A percentile compares a stretch with the other conserved stretches of the same genome.
These are phyloP conservation scores for Agonopterix subpropinquella DNA, from an alignment of 2,888 invertebrate genomes.

Conservation along the genomic window DNA sequence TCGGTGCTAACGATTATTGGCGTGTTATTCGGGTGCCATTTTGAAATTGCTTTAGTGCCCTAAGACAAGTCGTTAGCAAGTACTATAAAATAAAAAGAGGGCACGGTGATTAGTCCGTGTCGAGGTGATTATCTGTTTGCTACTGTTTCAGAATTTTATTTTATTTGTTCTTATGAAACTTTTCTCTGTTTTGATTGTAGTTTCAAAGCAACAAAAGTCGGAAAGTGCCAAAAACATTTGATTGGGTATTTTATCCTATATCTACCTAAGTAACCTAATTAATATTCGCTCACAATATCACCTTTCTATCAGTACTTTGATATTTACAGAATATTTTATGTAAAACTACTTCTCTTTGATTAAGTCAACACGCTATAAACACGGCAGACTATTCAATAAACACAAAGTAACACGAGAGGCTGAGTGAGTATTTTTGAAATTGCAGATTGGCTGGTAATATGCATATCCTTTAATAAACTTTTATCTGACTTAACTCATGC, in stretches of 20 bases:
- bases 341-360: slow-evolving; percentile 18
- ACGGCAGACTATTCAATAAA: slow-evolving; percentile 24
- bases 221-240: no score
- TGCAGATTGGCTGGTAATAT: slow-evolving; percentile 68
- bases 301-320: no score
- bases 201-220: background rate
- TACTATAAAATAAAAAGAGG: slow-evolving; percentile 54
- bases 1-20: slow-evolving; percentile 80
- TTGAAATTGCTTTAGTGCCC: slow-evolving; percentile 70
- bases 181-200: background rate
- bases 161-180: slow-evolving; percentile 1
- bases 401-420: slow-evolving; percentile 37
- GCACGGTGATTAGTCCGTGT: slow-evolving; percentile 40
- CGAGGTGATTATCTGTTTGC: slow-evolving; percentile 24
- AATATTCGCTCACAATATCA: no score
- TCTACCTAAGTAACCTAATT: no score
- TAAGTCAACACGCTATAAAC: slow-evolving; percentile 22
- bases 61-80: slow-evolving; percentile 68
- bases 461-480: slow-evolving; percentile 39
- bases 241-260: no score
- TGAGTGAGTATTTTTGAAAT: slow-evolving; percentile 41
- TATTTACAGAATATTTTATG: slow-evolving; percentile 11
- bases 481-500: slow-evolving; percentile 26
- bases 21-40: slow-evolving; percentile 76
- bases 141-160: slow-evolving; percentile 7